Conservation (phyloP, 1,140 invertebrate genomes). For the Dreissena rostriformis region DNA sequence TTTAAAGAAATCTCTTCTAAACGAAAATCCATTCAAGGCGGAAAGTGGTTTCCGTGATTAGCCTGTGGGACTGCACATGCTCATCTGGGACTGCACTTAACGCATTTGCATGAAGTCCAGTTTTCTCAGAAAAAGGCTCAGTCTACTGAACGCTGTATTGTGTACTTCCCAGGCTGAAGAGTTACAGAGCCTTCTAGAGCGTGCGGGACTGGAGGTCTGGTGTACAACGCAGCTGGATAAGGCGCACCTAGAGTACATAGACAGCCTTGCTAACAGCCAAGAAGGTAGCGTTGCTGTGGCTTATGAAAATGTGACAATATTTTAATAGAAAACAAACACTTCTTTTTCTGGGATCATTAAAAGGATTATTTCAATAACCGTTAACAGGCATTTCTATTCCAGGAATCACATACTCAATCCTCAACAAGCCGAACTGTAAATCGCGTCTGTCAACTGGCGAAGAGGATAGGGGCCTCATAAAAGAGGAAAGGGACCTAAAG, state of each 20-base stretch:
- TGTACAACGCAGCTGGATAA: slow-evolving; percentile 71
- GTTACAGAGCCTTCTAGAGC: slow-evolving; percentile 69
- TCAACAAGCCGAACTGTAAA: slow-evolving; percentile 17
- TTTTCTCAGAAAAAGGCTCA: too few relatives aligned
- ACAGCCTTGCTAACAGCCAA: slow-evolving; percentile 49
- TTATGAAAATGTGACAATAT: too few relatives aligned
- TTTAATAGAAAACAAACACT: neutral
- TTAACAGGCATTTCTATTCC: neutral
- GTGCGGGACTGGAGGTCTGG: slow-evolving; percentile 76
- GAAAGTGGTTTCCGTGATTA: too few relatives aligned
- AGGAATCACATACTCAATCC: slow-evolving; percentile 35
- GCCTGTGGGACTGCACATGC: too few relatives aligned
- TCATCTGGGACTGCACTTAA: too few relatives aligned
- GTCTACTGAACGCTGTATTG: too few relatives aligned
- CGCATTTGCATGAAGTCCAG: too few relatives aligned
- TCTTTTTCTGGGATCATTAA: neutral
- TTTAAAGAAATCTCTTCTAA: too few relatives aligned
- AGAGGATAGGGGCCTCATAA: too few relatives aligned
- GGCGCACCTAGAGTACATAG: slow-evolving; percentile 39
- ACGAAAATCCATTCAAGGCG: too few relatives aligned
- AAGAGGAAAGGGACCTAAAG: too few relatives aligned
- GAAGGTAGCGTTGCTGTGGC: slow-evolving; percentile 27
- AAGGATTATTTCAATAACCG: neutral
- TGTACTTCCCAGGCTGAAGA: slow-evolving; percentile 60
- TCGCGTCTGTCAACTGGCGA: neutral